Evolutionary conservation across 2,888 invertebrate genomes (phyloP).

Genomic region (Clanis bilineata): DNA sequence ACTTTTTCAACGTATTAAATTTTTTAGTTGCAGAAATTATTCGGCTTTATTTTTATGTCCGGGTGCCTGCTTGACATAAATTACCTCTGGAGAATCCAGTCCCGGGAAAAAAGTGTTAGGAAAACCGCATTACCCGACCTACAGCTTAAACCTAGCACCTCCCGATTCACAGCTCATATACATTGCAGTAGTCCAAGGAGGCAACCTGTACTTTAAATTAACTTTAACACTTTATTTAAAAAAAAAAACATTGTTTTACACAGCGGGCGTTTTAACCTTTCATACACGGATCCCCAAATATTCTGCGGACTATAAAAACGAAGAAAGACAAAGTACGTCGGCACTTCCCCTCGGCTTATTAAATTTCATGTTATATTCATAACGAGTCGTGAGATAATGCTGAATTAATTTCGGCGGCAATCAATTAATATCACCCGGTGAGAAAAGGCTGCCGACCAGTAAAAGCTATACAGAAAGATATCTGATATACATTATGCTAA

Average conservation of each 20-base stretch:
- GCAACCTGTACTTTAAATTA: no score
- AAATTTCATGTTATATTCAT: constrained; percentile 29
- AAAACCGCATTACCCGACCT: no score
- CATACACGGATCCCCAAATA: not conserved
- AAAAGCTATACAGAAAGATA: not conserved
- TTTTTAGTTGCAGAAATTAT: no score
- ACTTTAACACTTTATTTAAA: not conserved
- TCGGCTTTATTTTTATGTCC: no score
- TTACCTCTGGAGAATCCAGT: no score
- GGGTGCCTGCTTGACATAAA: no score
- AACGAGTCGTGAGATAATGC: constrained; percentile 26
- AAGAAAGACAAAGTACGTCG: not conserved
- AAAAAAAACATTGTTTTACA: not conserved
- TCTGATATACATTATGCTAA: not conserved
- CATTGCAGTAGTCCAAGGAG: no score
- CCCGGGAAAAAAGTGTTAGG: no score
- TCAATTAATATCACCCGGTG: constrained; percentile 33
- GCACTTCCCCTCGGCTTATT: constrained; percentile 21
- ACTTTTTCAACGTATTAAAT: no score
- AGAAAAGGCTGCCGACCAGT: constrained; percentile 13
- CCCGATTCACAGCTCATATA: no score
- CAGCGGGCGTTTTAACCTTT: not conserved
- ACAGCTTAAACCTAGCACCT: no score
- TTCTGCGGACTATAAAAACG: not conserved
- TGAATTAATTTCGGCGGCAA: constrained; percentile 39